phyloP scores from a whole-genome alignment of 2,888 invertebrate species.

The Dichetophora obliterata region DNA sequence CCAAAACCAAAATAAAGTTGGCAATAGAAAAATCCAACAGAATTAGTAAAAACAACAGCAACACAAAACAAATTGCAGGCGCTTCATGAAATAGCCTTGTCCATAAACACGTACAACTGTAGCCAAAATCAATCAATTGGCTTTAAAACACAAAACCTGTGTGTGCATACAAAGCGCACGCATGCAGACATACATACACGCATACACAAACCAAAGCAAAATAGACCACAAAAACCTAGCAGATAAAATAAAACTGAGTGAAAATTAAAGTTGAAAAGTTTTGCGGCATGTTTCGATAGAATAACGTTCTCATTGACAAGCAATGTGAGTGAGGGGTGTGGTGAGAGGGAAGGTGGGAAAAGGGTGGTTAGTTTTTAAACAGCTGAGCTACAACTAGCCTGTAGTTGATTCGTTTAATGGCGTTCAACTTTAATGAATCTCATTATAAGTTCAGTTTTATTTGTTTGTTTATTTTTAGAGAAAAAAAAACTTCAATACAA shows the following conservation, averaged over 20 bases:
- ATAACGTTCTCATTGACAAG: not conserved
- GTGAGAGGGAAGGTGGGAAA: no score
- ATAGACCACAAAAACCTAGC: constrained; percentile 1
- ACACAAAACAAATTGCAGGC: not conserved
- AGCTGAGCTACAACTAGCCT: not conserved
- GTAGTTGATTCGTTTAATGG: not conserved
- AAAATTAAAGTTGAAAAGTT: constrained; percentile 26
- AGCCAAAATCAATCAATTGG: constrained; percentile 28
- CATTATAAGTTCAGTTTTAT: constrained; percentile 1
- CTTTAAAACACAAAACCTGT: constrained; percentile 17
- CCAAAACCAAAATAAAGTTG: no score
- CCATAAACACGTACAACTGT: constrained; percentile 1
- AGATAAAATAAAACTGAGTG: not conserved
- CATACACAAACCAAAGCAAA: constrained; percentile 8
- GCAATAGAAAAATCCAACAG: no score
- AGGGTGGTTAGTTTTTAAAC: no score
- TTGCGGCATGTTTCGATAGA: constrained; percentile 9
- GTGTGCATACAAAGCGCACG: constrained; percentile 10
- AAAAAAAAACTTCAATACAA: not conserved
- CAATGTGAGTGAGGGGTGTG: not conserved
- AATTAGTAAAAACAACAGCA: no score
- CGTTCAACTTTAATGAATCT: constrained; percentile 18
- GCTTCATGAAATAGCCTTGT: not conserved
- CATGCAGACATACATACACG: constrained; percentile 24
- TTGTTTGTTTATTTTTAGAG: not conserved